Percentiles rank a stretch among this genome's conserved stretches.
Conservation (phyloP, 2,797 vertebrate genomes). For the Darevskia nairensis region DNA sequence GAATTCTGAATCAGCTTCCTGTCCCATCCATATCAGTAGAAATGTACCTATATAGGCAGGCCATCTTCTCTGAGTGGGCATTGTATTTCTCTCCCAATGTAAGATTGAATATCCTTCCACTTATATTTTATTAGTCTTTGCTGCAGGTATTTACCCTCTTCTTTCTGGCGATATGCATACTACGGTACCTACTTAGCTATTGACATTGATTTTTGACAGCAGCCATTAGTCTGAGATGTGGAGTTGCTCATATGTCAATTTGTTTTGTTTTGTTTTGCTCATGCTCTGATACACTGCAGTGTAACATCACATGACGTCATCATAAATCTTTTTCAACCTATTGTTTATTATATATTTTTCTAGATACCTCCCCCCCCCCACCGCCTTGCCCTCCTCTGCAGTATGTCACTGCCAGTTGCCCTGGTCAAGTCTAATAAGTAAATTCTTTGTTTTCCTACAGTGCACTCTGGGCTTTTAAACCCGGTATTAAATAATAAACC, state of each 20-base stretch:
- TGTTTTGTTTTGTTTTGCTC: background rate
- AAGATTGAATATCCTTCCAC: background rate
- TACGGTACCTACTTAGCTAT: conserved; percentile 37
- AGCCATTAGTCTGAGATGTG: background rate
- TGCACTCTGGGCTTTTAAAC: background rate
- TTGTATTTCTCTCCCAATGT: background rate
- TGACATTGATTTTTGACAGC: conserved; percentile 27
- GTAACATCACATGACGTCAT: background rate
- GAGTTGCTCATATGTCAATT: background rate
- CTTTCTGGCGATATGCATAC: conserved; percentile 44
- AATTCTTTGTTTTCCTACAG: background rate
- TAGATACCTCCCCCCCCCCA: background rate
- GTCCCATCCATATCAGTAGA: background rate
- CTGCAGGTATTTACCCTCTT: conserved; percentile 27
- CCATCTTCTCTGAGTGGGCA: background rate
- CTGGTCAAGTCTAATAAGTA: background rate
- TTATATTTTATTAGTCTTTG: background rate
- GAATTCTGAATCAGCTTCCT: background rate
- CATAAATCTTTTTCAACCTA: background rate
- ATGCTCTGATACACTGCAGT: background rate
- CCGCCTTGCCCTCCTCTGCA: background rate
- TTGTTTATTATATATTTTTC: background rate
- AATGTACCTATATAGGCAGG: background rate
- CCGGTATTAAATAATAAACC: background rate
- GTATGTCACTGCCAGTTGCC: background rate